phyloP scores from a whole-genome alignment of 2,888 invertebrate genomes.

The Prenolepis imparis region DNA sequence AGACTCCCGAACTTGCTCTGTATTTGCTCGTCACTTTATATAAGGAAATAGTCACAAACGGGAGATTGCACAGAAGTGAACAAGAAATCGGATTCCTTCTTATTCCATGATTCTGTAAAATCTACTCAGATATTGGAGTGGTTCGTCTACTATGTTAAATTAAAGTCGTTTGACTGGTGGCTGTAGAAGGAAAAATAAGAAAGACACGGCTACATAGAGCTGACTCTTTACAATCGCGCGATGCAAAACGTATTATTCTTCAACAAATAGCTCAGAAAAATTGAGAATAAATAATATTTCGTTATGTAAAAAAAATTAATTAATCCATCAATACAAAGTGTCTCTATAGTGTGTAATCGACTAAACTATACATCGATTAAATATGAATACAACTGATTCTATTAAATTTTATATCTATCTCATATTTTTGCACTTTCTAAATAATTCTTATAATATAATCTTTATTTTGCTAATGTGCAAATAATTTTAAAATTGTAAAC shows the following conservation, averaged over 20 bases:
- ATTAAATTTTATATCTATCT: background rate
- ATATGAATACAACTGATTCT: background rate
- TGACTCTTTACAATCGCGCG: conserved; percentile 4
- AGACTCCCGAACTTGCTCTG: conserved; percentile 10
- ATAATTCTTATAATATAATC: background rate
- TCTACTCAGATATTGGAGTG: conserved; percentile 58
- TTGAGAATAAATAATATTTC: background rate
- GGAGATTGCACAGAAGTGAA: conserved; percentile 11
- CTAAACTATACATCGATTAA: background rate
- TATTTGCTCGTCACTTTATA: conserved; percentile 24
- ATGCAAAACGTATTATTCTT: conserved; percentile 5
- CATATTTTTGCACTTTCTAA: background rate
- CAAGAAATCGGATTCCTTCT: conserved; percentile 63
- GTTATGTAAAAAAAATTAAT: background rate
- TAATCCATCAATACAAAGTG: background rate
- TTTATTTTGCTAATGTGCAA: background rate
- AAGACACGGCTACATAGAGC: background rate
- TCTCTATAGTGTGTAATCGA: background rate
- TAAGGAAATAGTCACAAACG: background rate
- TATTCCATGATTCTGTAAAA: conserved; percentile 52
- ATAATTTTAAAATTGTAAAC: background rate
- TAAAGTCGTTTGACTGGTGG: conserved; percentile 7
- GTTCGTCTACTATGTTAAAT: conserved; percentile 38
- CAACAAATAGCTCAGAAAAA: background rate
- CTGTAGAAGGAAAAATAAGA: conserved; percentile 8